Evolutionary conservation across 2,797 vertebrate genomes (phyloP), one percentile per base, ranked within the genome.

Genomic region (Sebastes baramenuke): DNA sequence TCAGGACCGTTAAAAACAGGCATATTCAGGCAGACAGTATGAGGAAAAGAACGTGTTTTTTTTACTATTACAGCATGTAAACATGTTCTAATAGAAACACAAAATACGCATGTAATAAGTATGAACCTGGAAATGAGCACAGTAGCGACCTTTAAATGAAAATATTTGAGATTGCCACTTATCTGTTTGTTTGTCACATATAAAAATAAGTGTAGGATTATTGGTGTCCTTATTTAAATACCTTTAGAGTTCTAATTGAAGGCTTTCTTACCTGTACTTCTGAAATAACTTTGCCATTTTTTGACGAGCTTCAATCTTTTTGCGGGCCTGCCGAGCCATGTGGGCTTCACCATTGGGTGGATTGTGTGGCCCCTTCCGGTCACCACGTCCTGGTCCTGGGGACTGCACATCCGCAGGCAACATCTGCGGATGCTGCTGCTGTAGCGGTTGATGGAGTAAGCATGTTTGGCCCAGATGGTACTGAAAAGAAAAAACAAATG

Each of bases 211-310:
- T 49, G 46, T 0, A 49, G 8, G 46, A 49, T 20, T 49, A 49
- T 49, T 49, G 18, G 18, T 49, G 46, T 20, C 46, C 46, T 49
- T 49, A 0, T 46, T 20, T 8, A 49, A 0, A 49, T 49, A 49
- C 13, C 22, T 27, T 56, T 25, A 42, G 20, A 42, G 27, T 11
- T 68, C 3, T 22, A 27, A 52, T 25, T 61, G 3, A n/a, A 58
- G 6, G 1, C 6, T 65, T 42, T 75, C 42, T 74, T n/a, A 84
- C 83, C 27, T 78, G 75, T 81, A 62, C 10, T n/a, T 27, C 42
- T 78, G 70, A 49, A 85, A 85, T 13, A 13, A 24, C 7, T 5
- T 4, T 11, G 79, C 67, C 11, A 67, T 49, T 24, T 30, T 25
- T 10, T 25, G 10, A 56, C 67, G 60, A 18, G 18, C 3, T 56